Base-by-base conservation (phyloP, 2,113 vertebrate species). In the Xerus inauris region DNA sequence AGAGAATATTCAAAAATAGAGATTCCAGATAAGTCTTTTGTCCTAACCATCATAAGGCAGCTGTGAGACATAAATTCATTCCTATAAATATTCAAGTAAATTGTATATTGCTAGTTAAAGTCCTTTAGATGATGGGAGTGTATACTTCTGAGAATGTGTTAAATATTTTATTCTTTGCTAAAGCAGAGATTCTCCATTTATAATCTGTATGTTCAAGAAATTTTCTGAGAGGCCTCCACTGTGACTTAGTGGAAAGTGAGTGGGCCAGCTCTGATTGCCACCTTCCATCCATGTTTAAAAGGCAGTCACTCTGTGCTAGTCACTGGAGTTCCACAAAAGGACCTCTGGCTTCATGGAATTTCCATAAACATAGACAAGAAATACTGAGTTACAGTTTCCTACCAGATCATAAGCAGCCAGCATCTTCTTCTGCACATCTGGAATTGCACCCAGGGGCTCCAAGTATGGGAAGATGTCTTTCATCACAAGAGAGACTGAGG, bases 381-480 rank as follows among this genome's bases (percentile, higher is more conserved):
- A 65, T 6, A 5, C 4, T 8, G 38, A 64, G 12, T 9, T 45
- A 17, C 8, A 54, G 49, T 86, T 0, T 57, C 99, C 98, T 98
- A 99, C 99, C 99, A 99, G 98, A 94, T 99, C 99, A 5, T 99
- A 99, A 0, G 99, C 99, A 5, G 98, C 97, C 89, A 99, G 98
- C 94, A 99, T 98, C 97, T 99, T 99, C 49, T 99, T 99, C 83
- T 99, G 99, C 88, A 99, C 97, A 0, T 99, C 99, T 0, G 99
- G 98, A 89, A 99, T 81, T 49, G 97, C 96, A 40, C 99, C 98
- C 95, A 99, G 96, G 6, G 99, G 97, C 98, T 99, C 99, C 94
- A 99, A 98, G 97, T 98, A 99, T 0, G 99, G 99, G 95, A 99
- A 99, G 1, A 97, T 98, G 0, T 99, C 99, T 98, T 98, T 99